Base-by-base conservation (phyloP, 2,797 vertebrate species). In the Cuculus canorus region DNA sequence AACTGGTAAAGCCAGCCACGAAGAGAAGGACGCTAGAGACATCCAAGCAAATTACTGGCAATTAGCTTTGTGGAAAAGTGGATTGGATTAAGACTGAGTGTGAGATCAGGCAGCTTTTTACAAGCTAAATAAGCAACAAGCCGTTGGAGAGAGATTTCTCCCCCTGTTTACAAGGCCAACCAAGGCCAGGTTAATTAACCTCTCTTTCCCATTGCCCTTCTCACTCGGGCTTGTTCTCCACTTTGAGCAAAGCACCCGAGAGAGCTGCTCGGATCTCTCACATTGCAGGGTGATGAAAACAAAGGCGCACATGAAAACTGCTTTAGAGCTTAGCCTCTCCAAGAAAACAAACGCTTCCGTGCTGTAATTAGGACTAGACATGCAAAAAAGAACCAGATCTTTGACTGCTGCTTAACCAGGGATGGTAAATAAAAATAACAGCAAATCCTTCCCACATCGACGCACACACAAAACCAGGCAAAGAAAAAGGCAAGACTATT, bases 151-250 rank as follows among this genome's bases (percentile, higher is more conserved):
- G 92, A 88, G 90, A 84, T 90, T 88, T 93, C 27, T 91, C 48
- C 39, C 82, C 60, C 82, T 59, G 19, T 92, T 93, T 90, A 88
- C 86, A 92, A 88, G 86, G 96, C 91, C 91, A 83, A 63, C 48
- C 59, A 86, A 92, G 94, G 92, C 91, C 92, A 88, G 90, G 91
- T 95, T 96, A 96, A 97, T 96, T 96, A 94, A 95, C 91, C 91
- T 93, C 93, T 94, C 61, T 90, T 91, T 96, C 66, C 93, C 88
- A 81, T 87, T 94, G 93, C 95, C 95, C 92, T 91, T 94, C 96
- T 96, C 92, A 61, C 60, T 73, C 73, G 86, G 91, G 92, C 88
- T 97, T 86, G 91, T 92, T 96, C 94, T 84, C 80, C 88, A 64
- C 90, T 94, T 93, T 82, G 90, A 96, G 86, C 90, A 86, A 77